Percentiles rank a stretch among this genome's conserved stretches.
Evolutionary conservation across 23 tunicate species (phyloP).

Genomic region (Botrylloides violaceus): DNA sequence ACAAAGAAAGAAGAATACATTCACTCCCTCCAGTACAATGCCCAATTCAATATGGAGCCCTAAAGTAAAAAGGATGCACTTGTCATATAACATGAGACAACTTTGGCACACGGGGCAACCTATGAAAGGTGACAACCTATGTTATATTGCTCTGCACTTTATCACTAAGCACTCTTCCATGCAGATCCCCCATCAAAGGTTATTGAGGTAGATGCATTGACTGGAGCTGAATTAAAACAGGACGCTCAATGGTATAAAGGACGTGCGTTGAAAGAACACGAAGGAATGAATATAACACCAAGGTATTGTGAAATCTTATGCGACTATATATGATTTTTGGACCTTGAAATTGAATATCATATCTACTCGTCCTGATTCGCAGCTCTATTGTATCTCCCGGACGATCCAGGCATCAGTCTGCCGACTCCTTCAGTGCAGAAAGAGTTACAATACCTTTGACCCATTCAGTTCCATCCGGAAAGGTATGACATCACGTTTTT

Average conservation of each 20-base stretch:
- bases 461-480: neutral
- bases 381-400: no score
- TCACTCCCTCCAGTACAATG: constrained; percentile 11
- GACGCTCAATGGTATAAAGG: constrained; percentile 41
- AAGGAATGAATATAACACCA: neutral
- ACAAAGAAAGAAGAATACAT: constrained; percentile 9
- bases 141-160: neutral
- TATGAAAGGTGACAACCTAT: constrained; percentile 38
- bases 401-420: no score
- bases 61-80: constrained; percentile 22
- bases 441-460: no score
- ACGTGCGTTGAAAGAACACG: constrained; percentile 10
- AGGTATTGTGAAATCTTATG: no score
- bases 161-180: neutral
- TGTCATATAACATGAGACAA: constrained; percentile 49
- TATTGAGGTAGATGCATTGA: constrained; percentile 47
- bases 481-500: neutral
- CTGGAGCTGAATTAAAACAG: constrained; percentile 54
- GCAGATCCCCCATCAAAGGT: constrained; percentile 60
- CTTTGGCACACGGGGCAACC: constrained; percentile 61
- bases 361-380: no score
- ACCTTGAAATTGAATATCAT: no score
- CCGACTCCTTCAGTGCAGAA: no score
- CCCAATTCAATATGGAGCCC: constrained; percentile 26
- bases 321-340: no score